These are phyloP conservation scores for Liparis tanakae DNA, from an alignment of 2,797 vertebrate species.

Conservation along the genomic window DNA sequence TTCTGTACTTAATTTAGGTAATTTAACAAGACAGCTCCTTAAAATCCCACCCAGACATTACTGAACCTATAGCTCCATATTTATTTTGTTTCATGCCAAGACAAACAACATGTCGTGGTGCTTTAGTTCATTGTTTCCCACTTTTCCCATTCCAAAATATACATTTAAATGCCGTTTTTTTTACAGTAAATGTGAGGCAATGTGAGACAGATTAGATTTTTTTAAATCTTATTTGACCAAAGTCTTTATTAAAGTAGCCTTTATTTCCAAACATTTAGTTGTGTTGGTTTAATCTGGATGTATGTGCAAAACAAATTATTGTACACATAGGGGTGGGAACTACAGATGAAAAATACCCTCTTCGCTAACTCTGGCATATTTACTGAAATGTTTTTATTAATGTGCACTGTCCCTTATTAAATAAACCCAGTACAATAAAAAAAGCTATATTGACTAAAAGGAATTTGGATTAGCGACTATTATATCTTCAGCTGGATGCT, in stretches of 20 bases:
- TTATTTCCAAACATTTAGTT: neutral
- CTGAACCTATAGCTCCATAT: slow-evolving; percentile 10
- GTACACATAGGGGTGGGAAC: neutral
- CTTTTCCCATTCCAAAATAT: neutral
- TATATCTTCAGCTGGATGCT: neutral
- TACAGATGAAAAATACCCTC: no score
- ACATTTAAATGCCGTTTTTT: neutral
- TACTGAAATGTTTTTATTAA: no score
- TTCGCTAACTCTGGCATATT: no score
- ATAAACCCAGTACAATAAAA: no score
- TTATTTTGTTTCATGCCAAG: slow-evolving; percentile 4
- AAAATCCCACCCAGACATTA: slow-evolving; percentile 50
- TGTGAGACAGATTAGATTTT: neutral
- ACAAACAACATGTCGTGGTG: neutral
- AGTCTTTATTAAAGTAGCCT: neutral
- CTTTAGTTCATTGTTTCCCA: neutral
- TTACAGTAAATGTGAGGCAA: neutral
- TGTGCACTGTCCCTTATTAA: no score
- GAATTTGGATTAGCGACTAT: neutral
- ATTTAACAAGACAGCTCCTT: slow-evolving; percentile 41
- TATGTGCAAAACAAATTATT: neutral
- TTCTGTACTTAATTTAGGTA: slow-evolving; percentile 50
- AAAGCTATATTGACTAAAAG: neutral
- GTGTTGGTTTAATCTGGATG: neutral
- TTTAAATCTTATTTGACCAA: neutral